Base-by-base conservation (phyloP, 2,797 vertebrate species). In the Gephyroberyx darwinii region DNA sequence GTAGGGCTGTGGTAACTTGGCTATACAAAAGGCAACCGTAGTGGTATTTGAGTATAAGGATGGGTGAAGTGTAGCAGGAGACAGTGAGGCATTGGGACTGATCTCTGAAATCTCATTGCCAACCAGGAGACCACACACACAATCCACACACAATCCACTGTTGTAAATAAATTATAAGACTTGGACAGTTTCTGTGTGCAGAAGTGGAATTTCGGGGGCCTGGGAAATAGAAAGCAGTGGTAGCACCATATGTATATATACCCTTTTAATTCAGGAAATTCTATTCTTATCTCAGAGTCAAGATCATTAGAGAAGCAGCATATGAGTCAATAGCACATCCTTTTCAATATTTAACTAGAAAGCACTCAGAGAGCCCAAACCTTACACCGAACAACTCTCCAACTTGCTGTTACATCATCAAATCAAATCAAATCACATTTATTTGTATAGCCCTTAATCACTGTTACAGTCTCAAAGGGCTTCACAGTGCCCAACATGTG, bases 101-200 rank as follows among this genome's bases (percentile, higher is more conserved):
- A 50, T 17, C 47, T 51, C 61, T 60, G 37, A 39, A 59, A 41
- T 41, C 35, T 41, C 57, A 22, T 7, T 13, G 2, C 37, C 13
- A 20, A 37, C 45, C 30, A 19, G 43, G 10, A 62, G 59, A 19
- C 8, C 9, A 17, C 41, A 19, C 47, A 9, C 10, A 45, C 30
- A 45, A 39, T 55, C 19, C 13, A 0, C 20, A 33, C 13, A 0
- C 20, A 33, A 33, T 47, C 55, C 19, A 12, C 37, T 52, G 20
- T 60, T 26, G 20, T 35, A 30, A 56, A 66, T 59, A 37, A 74
- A 64, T 50, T 20, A 35, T 37, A 35, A 41, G 17, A 54, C 12
- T 17, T 41, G 1, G 19, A 31, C 52, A 20, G 47, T 20, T 30
- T 22, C 1, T 43, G 47, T 54, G 8, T 14, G 5, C 7, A 39